These are phyloP conservation scores for Odocoileus hemionus DNA, from an alignment of 2,113 vertebrate species.

Conservation along the genomic window DNA sequence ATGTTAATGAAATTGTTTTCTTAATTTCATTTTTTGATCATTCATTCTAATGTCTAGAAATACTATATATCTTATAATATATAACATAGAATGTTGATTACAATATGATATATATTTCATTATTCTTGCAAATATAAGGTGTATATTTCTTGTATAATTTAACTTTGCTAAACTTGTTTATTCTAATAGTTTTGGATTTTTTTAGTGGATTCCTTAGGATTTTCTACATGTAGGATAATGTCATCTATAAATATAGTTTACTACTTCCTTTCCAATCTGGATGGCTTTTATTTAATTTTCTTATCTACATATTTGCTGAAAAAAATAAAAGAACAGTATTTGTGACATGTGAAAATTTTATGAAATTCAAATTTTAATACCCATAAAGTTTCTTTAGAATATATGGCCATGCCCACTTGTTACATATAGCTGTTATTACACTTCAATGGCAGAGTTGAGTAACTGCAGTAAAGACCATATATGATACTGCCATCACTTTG, in stretches of 20 bases:
- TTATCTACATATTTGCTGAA: neutral
- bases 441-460: neutral
- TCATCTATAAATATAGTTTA: constrained; percentile 7
- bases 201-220: neutral
- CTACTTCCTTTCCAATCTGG: neutral
- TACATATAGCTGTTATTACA: neutral
- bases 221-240: neutral
- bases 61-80: neutral
- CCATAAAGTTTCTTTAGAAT: neutral
- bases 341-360: constrained; percentile 7
- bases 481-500: neutral
- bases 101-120: neutral
- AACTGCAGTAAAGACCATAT: neutral
- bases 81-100: neutral
- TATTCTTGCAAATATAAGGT: neutral
- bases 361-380: constrained; percentile 20
- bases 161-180: neutral
- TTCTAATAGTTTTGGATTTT: neutral
- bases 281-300: neutral
- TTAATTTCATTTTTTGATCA: constrained; percentile 6
- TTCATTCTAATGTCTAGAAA: neutral
- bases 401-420: neutral
- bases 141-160: neutral
- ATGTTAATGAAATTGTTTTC: neutral
- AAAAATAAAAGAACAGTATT: constrained; percentile 29